Base-by-base conservation (phyloP, 2,797 vertebrate genomes). In the Mionectes olivaceus region DNA sequence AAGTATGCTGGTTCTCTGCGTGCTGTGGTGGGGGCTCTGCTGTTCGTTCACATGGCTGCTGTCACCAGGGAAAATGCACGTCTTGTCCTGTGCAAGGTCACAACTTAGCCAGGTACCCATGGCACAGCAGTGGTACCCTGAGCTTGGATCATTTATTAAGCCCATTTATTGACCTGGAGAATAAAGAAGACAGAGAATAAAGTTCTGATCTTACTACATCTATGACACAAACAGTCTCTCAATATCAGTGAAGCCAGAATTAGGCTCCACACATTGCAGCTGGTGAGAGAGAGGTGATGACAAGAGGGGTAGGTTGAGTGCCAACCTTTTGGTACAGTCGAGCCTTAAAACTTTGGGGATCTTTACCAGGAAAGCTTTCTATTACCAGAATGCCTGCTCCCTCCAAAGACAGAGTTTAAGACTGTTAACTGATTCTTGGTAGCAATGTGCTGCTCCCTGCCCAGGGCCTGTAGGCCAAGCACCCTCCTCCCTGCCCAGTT, bases 291-390 rank as follows among this genome's bases (percentile, higher is more conserved):
- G 44, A 79, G 56, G 44, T 59, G 65, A 85, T 32, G 83, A 86
- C 47, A 87, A 69, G 47, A 71, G 5, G 27, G 47, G 52, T 37
- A 81, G 27, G 22, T 9, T 86, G 33, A 92, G 57, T 6, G 5
- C 28, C 37, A 64, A 32, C 32, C 24, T 46, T 21, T 55, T 3
- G 6, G 49, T n/a, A 75, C 28, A 59, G 28, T 23, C 90, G 83
- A 93, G 41, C 47, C 39, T 88, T 65, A 61, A 73, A 91, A 73
- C 11, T 65, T 30, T 23, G 28, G 50, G 90, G 59, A 30, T 86
- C 55, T 92, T 68, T 53, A 91, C 21, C 50, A 83, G 43, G 21
- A 85, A 83, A 75, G 35, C 9, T 71, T 94, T 71, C 55, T 69
- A 83, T 80, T 81, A 85, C 41, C 44, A 49, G 80, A 89, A 19